Percentiles rank a stretch among this genome's conserved stretches.
These are phyloP conservation scores for Metopolophium dirhodum DNA, from an alignment of 1,140 invertebrate species.

Conservation along the genomic window DNA sequence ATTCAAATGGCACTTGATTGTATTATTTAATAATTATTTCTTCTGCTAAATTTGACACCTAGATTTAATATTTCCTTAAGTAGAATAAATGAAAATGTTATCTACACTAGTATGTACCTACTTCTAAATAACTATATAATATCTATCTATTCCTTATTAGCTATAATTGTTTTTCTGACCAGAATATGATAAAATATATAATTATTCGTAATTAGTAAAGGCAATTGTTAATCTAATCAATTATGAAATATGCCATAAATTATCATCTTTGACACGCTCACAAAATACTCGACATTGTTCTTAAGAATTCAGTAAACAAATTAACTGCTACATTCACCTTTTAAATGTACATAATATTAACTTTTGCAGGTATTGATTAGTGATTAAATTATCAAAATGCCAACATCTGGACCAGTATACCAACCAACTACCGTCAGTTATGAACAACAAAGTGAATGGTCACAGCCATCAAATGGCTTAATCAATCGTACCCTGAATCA, in stretches of 20 bases:
- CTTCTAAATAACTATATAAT: not conserved
- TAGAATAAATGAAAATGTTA: conserved; percentile 9
- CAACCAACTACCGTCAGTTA: conserved; percentile 58
- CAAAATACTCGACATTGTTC: not conserved
- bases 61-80: not conserved
- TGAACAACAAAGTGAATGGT: conserved; percentile 57
- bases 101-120: not conserved
- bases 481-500: conserved; percentile 37
- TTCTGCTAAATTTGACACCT: not conserved
- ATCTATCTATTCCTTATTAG: not conserved
- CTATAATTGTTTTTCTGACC: not conserved
- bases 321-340: not conserved
- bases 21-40: not conserved
- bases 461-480: conserved; percentile 47
- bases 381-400: conserved; percentile 39
- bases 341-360: not conserved
- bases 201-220: conserved; percentile 4
- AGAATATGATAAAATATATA: not conserved
- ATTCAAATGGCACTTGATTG: not conserved
- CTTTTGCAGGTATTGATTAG: not conserved
- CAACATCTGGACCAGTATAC: conserved; percentile 54
- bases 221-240: not conserved
- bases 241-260: not conserved
- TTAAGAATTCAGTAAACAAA: not conserved
- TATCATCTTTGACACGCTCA: not conserved